These are phyloP conservation scores for Caenorhabditis remanei DNA, from an alignment of 1,140 invertebrate species.

Conservation along the genomic window DNA sequence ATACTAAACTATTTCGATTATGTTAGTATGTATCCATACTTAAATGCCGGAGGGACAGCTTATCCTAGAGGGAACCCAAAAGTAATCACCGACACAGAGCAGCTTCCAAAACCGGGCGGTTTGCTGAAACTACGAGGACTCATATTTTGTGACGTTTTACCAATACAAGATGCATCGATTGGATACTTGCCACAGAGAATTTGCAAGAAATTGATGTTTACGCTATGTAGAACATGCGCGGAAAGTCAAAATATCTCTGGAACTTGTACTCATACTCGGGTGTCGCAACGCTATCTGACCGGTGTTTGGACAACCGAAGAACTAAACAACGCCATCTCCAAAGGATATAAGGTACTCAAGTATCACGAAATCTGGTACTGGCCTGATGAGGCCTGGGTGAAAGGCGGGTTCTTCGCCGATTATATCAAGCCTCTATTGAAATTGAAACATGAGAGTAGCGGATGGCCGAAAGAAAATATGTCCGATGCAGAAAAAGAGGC, in stretches of 20 bases:
- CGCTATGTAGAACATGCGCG: not conserved
- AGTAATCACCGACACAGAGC: not conserved
- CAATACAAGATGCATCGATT: not conserved
- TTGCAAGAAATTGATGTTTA: not conserved
- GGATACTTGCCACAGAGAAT: not conserved
- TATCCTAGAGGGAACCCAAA: not conserved
- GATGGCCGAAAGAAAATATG: not conserved
- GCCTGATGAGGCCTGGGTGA: not conserved
- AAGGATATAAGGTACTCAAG: not conserved
- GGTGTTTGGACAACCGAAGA: not conserved
- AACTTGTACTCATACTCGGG: not conserved
- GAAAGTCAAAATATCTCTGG: not conserved
- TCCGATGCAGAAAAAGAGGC: not conserved
- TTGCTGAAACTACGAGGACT: not conserved
- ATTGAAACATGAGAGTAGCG: not conserved
- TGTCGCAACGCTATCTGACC: not conserved
- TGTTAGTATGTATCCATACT: not conserved
- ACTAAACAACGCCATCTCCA: not conserved
- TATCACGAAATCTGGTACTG: slow-evolving; percentile 8
- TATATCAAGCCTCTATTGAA: not conserved
- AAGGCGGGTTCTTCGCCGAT: not conserved
- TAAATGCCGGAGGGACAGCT: not conserved
- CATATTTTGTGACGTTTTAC: not conserved
- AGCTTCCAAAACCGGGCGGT: not conserved
- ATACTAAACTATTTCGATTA: not conserved